These are phyloP conservation scores for Eolophus roseicapilla DNA, from an alignment of 2,113 vertebrate species.

Conservation along the genomic window DNA sequence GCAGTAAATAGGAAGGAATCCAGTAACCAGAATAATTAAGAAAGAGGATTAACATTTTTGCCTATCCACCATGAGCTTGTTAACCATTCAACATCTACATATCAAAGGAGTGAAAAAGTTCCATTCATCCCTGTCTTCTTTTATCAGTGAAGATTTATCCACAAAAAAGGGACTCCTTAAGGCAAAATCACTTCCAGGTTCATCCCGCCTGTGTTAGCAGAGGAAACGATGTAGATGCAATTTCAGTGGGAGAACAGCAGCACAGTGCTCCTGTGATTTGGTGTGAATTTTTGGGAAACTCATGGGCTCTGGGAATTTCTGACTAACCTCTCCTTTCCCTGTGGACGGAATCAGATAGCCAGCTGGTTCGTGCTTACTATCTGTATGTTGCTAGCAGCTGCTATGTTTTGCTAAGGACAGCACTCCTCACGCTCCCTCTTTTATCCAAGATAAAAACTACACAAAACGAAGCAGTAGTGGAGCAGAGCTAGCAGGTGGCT, in stretches of 20 bases:
- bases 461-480: background rate
- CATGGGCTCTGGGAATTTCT: background rate
- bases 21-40: background rate
- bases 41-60: background rate
- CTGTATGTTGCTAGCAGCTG: background rate
- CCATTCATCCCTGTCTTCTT: background rate
- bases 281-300: background rate
- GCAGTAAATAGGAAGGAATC: background rate
- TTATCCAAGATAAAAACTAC: background rate
- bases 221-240: background rate
- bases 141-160: background rate
- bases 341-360: background rate
- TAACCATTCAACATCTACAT: background rate
- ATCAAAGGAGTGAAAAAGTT: background rate
- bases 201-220: background rate
- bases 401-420: background rate
- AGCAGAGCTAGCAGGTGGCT: background rate
- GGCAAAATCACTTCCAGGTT: background rate
- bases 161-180: background rate
- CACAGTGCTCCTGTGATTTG: accelerated
- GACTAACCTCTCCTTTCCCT: background rate
- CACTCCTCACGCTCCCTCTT: background rate
- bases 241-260: background rate
- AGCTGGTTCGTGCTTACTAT: background rate
- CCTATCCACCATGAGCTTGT: background rate